Evolutionary conservation across 2,888 invertebrate species (phyloP).

Genomic region (Aquatica leii): DNA sequence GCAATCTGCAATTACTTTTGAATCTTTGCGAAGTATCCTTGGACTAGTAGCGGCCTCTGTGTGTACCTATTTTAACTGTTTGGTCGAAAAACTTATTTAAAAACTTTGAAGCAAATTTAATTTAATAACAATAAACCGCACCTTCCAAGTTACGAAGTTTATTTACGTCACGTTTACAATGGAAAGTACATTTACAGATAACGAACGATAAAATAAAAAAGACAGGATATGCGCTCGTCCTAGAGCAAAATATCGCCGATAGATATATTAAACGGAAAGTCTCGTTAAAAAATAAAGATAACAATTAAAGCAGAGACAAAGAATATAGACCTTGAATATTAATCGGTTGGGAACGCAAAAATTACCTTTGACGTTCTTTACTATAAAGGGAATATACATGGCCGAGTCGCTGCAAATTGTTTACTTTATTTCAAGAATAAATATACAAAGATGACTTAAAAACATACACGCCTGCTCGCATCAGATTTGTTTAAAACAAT

Average conservation of each 20-base stretch:
- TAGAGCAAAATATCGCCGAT: conserved; percentile 2
- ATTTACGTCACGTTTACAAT: conserved; percentile 24
- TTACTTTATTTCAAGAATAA: too few relatives aligned
- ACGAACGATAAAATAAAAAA: conserved; percentile 17
- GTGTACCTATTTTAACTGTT: too few relatives aligned
- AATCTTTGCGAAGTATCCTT: too few relatives aligned
- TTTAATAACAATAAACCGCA: neutral
- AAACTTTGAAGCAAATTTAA: too few relatives aligned
- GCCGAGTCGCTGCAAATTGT: too few relatives aligned
- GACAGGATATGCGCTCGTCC: conserved; percentile 29
- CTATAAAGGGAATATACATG: neutral
- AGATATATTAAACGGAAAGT: conserved; percentile 8
- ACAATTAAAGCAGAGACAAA: conserved; percentile 4
- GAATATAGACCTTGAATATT: conserved; percentile 10
- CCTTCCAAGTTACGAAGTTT: neutral
- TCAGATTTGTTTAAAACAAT: neutral
- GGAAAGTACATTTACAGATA: conserved; percentile 32
- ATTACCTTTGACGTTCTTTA: neutral
- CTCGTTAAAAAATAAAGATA: conserved; percentile 5
- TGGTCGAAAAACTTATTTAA: too few relatives aligned
- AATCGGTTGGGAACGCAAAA: conserved; percentile 10
- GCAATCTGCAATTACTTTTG: neutral
- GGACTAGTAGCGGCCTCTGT: too few relatives aligned
- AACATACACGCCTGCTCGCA: too few relatives aligned
- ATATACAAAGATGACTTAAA: too few relatives aligned